Base-by-base conservation (phyloP, 2,888 invertebrate genomes). In the Brenthis ino region DNA sequence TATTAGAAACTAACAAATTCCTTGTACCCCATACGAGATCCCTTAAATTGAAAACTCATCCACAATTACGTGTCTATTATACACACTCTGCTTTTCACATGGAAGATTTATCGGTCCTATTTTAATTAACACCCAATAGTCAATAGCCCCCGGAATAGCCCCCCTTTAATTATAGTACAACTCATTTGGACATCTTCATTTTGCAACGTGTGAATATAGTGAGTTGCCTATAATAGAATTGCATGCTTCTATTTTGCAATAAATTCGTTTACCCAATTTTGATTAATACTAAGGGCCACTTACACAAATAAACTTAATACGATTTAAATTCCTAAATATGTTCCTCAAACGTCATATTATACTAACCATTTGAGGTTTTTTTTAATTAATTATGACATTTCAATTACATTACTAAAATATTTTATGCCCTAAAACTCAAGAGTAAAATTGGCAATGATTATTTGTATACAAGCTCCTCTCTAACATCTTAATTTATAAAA, bases 71-170 rank as follows among this genome's bases (percentile, higher is more conserved):
- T 74, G 74, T 75, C 74, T 75, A 79, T 82, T 81, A 77, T 79
- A 74, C 76, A 77, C 87, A 88, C 84, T 80, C 81, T 83, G 74
- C 73, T 77, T 85, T 85, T 89, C 89, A 85, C 89, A 89, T 86
- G 87, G 83, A 85, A 88, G 89, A 89, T 89, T 89, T 89, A 89
- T 89, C 82, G 84, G 79, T 77, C 77, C 81, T 67, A 81, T 88
- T 88, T 89, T 88, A 88, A 88, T 88, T 88, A 88, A 82, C 88
- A 84, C 84, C 78, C 85, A 78, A 86, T 86, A 84, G 80, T 80
- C 81, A 80, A 83, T 79, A 78, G 77, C 73, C 70, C 78, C 73
- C 73, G 72, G 63, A 70, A 79, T 76, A 71, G 72, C 71, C 55
- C 63, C 69, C 72, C 69, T 65, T 58, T 74, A 74, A 76, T 77